Conservation (phyloP, 2,113 vertebrate genomes). For the Gallinago undulata region DNA sequence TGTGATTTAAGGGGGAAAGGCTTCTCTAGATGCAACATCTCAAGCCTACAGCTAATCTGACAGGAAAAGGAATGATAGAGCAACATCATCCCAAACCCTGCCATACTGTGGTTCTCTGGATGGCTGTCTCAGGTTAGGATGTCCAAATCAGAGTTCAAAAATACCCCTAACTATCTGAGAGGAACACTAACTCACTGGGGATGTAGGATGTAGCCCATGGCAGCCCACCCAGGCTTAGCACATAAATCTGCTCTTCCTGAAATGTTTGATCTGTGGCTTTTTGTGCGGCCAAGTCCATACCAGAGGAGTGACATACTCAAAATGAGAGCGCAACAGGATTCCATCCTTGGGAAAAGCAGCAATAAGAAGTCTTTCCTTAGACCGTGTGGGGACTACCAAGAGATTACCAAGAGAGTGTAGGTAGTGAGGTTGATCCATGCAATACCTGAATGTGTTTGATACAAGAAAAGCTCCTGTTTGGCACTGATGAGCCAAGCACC, state of each 20-base stretch:
- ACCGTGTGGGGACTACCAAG: too few relatives aligned
- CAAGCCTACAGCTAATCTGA: background rate
- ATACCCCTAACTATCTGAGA: background rate
- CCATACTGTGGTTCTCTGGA: too few relatives aligned
- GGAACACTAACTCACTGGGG: background rate
- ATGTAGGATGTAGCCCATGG: background rate
- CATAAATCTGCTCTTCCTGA: background rate
- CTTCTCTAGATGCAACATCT: background rate
- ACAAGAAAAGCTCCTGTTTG: conserved; percentile 78
- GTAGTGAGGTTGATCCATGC: background rate
- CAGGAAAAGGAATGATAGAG: background rate
- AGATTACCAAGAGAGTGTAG: background rate
- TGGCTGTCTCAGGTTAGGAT: background rate
- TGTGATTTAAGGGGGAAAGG: background rate
- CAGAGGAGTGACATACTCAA: background rate
- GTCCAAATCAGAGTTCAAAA: background rate
- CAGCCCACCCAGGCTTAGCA: background rate
- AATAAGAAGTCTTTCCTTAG: background rate
- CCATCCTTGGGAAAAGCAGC: background rate
- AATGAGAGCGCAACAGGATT: background rate
- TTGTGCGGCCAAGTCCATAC: background rate
- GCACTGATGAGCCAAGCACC: conserved; percentile 78
- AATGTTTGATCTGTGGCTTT: background rate
- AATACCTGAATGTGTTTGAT: conserved; percentile 76
- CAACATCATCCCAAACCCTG: background rate